Percentiles rank a stretch among this genome's conserved stretches.
These are phyloP conservation scores for Atherinomorus stipes DNA, from an alignment of 2,113 vertebrate genomes.

Conservation along the genomic window DNA sequence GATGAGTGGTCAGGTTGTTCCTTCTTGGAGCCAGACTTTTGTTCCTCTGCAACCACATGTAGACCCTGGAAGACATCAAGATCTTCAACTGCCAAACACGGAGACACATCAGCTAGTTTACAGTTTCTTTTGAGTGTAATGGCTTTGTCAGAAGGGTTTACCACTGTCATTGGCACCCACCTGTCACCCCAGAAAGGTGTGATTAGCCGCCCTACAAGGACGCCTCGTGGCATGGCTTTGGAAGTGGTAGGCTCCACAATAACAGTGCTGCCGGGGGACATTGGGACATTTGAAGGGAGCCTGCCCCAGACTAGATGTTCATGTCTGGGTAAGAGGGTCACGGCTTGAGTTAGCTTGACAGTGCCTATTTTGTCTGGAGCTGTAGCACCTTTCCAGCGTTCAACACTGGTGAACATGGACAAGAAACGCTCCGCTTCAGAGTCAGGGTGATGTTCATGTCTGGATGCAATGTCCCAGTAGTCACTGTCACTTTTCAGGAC, in stretches of 20 bases:
- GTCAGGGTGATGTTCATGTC: no score
- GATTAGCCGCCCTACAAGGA: background rate
- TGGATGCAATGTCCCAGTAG: no score
- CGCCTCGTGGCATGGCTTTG: background rate
- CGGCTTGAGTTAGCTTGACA: slow-evolving; percentile 10
- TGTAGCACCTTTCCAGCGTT: background rate
- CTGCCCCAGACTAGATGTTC: background rate
- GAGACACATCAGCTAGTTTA: slow-evolving; percentile 4
- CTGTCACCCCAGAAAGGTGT: slow-evolving; percentile 15
- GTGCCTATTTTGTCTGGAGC: slow-evolving; percentile 10
- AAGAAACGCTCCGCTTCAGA: no score
- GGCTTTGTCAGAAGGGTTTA: slow-evolving; percentile 6
- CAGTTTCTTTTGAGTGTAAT: background rate
- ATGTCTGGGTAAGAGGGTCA: slow-evolving; percentile 1
- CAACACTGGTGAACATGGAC: no score
- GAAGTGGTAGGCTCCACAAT: background rate
- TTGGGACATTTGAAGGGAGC: background rate
- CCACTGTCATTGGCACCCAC: slow-evolving; percentile 7
- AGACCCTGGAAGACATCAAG: background rate
- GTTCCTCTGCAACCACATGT: background rate
- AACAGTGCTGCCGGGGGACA: background rate
- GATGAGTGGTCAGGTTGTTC: no score
- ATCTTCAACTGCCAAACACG: slow-evolving; percentile 14
- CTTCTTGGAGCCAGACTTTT: no score
- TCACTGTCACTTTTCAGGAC: no score